Base-by-base conservation (phyloP, 2,113 vertebrate genomes). In the Solea solea region DNA sequence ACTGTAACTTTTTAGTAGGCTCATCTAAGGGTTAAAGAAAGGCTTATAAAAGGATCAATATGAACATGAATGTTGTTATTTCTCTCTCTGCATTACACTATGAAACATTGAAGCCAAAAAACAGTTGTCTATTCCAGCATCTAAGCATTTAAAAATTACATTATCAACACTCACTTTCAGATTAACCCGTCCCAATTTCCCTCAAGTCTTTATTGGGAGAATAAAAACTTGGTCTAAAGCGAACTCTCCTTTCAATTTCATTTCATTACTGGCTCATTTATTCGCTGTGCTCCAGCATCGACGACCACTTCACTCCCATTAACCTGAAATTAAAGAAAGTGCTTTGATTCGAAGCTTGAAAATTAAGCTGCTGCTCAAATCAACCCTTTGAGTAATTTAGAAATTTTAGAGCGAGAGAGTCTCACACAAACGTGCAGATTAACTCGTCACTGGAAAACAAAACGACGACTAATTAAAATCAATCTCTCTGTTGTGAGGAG, bases 321-420 rank as follows among this genome's bases (percentile, higher is more conserved):
- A 84, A 70, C 62, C 73, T 14, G 14, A 70, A 66, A 81, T 78
- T 63, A 69, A 74, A 65, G 53, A 21, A 65, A 72, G 40, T n/a
- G 46, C 64, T 80, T 74, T 72, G 45, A 80, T 74, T 65, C 59
- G 53, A 39, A 70, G 56, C 40, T 55, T 53, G 72, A 65, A 76
- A 53, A 3, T 69, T 5, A 74, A 74, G 56, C 34, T 41, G 61
- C 57, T 13, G 64, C 34, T 64, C 72, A 44, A 83, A 68, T 41
- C 14, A 10, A 44, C 49, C 72, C 21, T 21, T 21, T 21, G 41
- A 65, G 58, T 5, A 8, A 69, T 78, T 68, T 79, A 53, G 76
- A 73, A 74, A 44, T 41, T 21, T 21, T 12, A 80, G 27, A 71
- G 40, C 10, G 14, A 60, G 41, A 21, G 27, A 11, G 11, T 1